Conservation (phyloP, 2,113 vertebrate species). For the Ondatra zibethicus region DNA sequence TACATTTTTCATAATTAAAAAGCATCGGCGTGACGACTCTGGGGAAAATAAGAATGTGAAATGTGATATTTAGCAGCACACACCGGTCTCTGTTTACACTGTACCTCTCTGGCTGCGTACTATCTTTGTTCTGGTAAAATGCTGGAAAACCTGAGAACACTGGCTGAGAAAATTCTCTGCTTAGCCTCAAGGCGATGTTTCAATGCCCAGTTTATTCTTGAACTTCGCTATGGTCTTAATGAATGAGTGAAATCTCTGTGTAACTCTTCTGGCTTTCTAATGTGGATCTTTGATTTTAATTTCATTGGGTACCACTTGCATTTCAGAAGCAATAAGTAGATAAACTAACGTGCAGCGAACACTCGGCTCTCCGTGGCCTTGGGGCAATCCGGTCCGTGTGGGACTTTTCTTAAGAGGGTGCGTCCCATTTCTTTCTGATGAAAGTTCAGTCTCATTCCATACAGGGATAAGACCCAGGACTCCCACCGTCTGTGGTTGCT, state of each 20-base stretch:
- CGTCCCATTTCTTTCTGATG: neutral
- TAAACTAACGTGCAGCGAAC: neutral
- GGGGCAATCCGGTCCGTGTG: neutral
- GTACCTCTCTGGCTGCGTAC: neutral
- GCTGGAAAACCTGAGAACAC: neutral
- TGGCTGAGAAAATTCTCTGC: constrained; percentile 27
- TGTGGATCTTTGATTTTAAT: constrained; percentile 26
- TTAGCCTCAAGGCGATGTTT: constrained; percentile 21
- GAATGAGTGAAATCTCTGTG: neutral
- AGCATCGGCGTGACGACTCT: neutral
- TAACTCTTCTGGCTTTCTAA: neutral
- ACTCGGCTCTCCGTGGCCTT: neutral
- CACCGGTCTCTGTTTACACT: constrained; percentile 49
- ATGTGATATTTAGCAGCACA: neutral
- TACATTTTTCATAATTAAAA: constrained; percentile 47
- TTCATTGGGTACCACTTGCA: constrained; percentile 20
- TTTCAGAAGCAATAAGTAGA: neutral
- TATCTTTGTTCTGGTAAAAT: constrained; percentile 35
- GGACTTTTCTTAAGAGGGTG: neutral
- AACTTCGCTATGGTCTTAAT: neutral
- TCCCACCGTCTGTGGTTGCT: too few species aligned
- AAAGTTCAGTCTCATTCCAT: too few species aligned
- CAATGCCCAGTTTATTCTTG: neutral
- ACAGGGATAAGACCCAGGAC: neutral
- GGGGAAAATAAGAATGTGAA: neutral